Evolutionary conservation across 1,140 invertebrate genomes (phyloP), one percentile per base, ranked within the genome.

Genomic region (Dreissena polymorpha): DNA sequence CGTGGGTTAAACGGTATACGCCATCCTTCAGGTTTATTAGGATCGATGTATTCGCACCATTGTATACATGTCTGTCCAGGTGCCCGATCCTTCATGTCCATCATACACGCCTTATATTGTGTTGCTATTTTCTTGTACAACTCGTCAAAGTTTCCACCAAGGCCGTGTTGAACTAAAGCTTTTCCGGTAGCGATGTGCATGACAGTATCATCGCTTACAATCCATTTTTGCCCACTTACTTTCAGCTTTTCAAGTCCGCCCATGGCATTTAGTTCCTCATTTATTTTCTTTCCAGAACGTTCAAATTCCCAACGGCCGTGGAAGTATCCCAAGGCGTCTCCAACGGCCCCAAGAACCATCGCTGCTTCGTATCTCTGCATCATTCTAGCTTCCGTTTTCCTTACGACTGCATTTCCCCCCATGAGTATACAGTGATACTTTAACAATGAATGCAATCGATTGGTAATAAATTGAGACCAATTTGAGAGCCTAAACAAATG

Each of bases 271-370:
- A 90, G 25, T 27, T 91, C 87, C 39, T 88, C 55, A 70, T 89
- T 88, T 63, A 91, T 91, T 57, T 53, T n/a, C 49, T 64, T 21
- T 18, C 89, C 90, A 60, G 63, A 74, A 27, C 81, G 49, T 74
- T 87, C 88, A 75, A 91, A 91, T 78, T 92, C 90, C 90, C 90
- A 92, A 21, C 68, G 23, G 49, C 90, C 90, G 86, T 88, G 88
- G 27, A 86, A 85, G 68, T 91, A 91, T 21, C 89, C 91, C 16
- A 91, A 50, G 10, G 89, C 90, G 88, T 92, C 91, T 39, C 91
- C 91, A 27, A 81, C 87, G 23, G 89, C 91, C 81, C 87, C 86
- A 5, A 92, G 72, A 12, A 92, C 86, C 91, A 91, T 92, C 0
- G 87, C 85, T 50, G 84, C 80, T 51, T 27, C 25, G 63, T 87